Evolutionary conservation across 2,888 invertebrate species (phyloP), one percentile per base, ranked within the genome.

Genomic region (Alsophila aescularia): DNA sequence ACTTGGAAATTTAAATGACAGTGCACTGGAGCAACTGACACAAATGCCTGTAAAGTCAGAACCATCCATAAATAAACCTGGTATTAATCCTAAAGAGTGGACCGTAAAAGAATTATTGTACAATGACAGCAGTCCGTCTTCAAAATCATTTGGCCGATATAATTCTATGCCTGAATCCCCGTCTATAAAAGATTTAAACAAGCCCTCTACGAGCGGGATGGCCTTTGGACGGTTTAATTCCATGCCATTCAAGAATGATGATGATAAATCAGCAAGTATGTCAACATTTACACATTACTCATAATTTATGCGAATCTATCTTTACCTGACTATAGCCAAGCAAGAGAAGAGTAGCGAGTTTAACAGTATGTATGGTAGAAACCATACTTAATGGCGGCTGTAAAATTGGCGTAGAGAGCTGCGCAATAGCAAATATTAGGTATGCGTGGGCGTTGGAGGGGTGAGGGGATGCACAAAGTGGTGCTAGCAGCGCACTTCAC

Each of bases 81-180:
- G 14, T 32, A 13, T 32, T 9, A 69, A 54, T 41, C 53, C 42
- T 24, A 72, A 71, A 48, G 76, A 70, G 58, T 85, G 85, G 83
- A 76, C 75, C 13, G 63, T 85, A 10, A 78, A 83, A 55, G 87
- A 88, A 53, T 49, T 83, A 13, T 55, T 76, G 24, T 62, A 78
- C 13, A 77, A 85, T 70, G 80, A 82, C 18, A 73, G 75, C 8
- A 87, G 83, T 66, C 83, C 84, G n/a, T 65, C 78, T 15, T 72
- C 83, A 7, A 89, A 79, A 62, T 79, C 77, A 10, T 67, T 92
- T 69, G 75, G 79, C 0, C 77, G 92, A 2, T 84, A 91, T 55
- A 90, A 71, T 60, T 90, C 92, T 0, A 92, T 92, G 92, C 92
- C 92, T 0, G 89, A 81, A 53, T 91, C 92, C 15, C 91, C 92